Percentiles rank a stretch among this genome's conserved stretches.
Evolutionary conservation across 1,140 invertebrate genomes (phyloP).

Genomic region (Diachasma alloeum): DNA sequence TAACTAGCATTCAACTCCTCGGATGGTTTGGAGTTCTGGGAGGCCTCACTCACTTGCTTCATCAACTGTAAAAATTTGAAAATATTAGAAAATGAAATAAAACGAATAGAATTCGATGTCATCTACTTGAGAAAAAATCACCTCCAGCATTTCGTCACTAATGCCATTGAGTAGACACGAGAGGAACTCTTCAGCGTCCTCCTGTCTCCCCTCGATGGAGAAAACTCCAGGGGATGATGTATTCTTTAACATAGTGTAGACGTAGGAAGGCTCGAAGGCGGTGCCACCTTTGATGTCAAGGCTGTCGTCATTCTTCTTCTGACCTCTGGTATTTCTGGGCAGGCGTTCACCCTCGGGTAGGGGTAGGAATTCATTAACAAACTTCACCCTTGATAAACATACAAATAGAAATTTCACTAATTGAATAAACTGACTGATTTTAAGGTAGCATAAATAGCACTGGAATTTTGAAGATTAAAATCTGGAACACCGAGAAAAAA

Average conservation of each 20-base stretch:
- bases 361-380: conserved; percentile 75
- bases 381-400: conserved; percentile 67
- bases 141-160: conserved; percentile 95
- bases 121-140: conserved; percentile 47
- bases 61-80: conserved; percentile 68
- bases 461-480: conserved; percentile 28
- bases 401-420: background rate
- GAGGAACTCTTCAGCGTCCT: conserved; percentile 95
- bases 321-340: conserved; percentile 59
- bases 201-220: conserved; percentile 83
- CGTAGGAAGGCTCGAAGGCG: conserved; percentile 83
- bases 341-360: conserved; percentile 67
- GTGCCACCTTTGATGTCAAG: conserved; percentile 66
- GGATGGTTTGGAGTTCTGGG: conserved; percentile 44
- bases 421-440: background rate
- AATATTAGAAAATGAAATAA: background rate
- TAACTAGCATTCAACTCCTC: conserved; percentile 55
- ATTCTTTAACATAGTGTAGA: conserved; percentile 81
- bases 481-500: no score
- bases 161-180: conserved; percentile 91
- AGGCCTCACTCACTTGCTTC: conserved; percentile 69
- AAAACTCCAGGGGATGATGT: conserved; percentile 76
- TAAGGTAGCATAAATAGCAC: background rate
- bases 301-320: conserved; percentile 53
- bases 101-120: no score